Conservation (phyloP, 2,797 vertebrate species). For the Xiphorhynchus erythropygius region DNA sequence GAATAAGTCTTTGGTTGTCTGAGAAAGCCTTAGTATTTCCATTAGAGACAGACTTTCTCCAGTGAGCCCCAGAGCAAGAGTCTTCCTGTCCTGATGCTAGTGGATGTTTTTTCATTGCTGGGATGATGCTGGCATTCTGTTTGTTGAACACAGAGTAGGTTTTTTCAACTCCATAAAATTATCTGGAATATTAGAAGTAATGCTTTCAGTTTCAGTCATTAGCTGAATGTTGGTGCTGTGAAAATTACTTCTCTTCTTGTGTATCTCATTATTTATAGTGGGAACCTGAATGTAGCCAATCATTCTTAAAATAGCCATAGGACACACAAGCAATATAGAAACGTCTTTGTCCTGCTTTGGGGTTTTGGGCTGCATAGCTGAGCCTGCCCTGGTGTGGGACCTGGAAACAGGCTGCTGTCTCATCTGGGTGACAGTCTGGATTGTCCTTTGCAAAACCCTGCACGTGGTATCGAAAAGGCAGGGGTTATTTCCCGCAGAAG, state of each 20-base stretch:
- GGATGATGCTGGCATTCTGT: not conserved
- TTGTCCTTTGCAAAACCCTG: constrained; percentile 27
- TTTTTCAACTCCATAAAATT: not conserved
- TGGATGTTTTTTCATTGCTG: not conserved
- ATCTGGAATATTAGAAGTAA: not conserved
- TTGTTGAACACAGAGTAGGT: not conserved
- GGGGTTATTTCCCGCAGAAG: constrained; percentile 24
- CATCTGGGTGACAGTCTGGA: constrained; percentile 25
- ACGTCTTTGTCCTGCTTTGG: not conserved
- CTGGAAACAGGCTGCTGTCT: constrained; percentile 42
- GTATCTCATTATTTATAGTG: constrained; percentile 20
- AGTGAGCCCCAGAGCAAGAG: not conserved
- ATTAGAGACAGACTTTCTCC: not conserved
- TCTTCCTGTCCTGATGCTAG: not conserved
- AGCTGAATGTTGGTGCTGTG: not conserved
- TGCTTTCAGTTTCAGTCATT: not conserved
- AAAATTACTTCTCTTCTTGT: not conserved
- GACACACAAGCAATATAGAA: constrained; percentile 2
- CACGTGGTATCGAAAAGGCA: constrained; percentile 14
- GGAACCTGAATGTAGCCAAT: constrained; percentile 18
- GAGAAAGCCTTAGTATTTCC: not conserved
- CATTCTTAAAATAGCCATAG: constrained; percentile 44
- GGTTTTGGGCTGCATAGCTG: not conserved
- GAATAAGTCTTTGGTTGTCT: not conserved
- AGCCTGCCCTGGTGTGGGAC: not conserved